phyloP scores from a whole-genome alignment of 2,113 vertebrate species.

The Elgaria multicarinata region DNA sequence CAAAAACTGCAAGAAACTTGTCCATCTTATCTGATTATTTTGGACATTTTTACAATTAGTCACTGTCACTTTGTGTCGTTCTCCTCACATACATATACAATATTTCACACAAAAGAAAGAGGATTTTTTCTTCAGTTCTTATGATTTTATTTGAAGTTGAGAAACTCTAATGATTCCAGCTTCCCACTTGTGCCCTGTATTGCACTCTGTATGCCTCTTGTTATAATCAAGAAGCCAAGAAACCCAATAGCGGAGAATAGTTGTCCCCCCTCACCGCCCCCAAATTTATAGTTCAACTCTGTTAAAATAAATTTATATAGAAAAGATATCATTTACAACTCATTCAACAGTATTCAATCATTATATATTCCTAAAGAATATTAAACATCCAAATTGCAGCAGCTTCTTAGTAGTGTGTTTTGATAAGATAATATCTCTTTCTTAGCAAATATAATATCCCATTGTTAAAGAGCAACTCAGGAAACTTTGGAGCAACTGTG shows the following conservation, averaged over 20 bases:
- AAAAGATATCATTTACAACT: conserved; percentile 77
- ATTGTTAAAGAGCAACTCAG: conserved; percentile 59
- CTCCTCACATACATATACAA: not conserved
- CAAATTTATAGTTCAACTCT: conserved; percentile 69
- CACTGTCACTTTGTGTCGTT: not conserved
- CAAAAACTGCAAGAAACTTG: not conserved
- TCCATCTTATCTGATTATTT: not conserved
- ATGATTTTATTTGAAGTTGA: conserved; percentile 46
- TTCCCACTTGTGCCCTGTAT: conserved; percentile 64
- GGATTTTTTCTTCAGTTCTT: conserved; percentile 7
- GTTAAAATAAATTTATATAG: conserved; percentile 78
- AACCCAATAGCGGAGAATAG: conserved; percentile 55
- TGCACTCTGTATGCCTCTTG: conserved; percentile 74
- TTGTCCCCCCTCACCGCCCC: conserved; percentile 39
- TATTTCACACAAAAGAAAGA: not conserved
- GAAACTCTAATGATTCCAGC: conserved; percentile 41
- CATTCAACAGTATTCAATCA: conserved; percentile 69
- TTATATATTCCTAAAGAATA: conserved; percentile 60
- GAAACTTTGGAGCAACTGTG: conserved; percentile 67
- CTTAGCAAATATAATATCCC: conserved; percentile 75
- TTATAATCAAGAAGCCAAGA: conserved; percentile 71
- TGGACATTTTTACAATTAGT: not conserved
- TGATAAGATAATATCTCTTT: conserved; percentile 59
- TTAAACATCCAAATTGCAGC: conserved; percentile 70
- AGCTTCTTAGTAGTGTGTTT: conserved; percentile 63